Evolutionary conservation across 2,797 vertebrate species (phyloP).

Genomic region (Arnoldichthys spilopterus): DNA sequence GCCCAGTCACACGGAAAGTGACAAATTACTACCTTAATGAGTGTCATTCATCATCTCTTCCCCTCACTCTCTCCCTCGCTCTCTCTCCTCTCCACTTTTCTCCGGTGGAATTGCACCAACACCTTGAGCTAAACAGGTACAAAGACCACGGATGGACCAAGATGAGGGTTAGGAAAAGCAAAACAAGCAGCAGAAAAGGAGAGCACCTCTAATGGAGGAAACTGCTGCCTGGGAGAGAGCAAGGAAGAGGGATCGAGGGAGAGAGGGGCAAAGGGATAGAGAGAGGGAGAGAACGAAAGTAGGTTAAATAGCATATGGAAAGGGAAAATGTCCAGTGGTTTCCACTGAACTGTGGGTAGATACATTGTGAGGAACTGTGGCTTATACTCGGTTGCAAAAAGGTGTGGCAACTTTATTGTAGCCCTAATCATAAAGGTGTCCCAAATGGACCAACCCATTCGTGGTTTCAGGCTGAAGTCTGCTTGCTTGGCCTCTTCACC

Average conservation of each 20-base stretch:
- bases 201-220: conserved; percentile 1
- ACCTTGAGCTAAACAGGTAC: conserved; percentile 40
- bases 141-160: conserved; percentile 48
- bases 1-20: conserved; percentile 84
- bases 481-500: no score
- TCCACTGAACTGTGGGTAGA: neutral
- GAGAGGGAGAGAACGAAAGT: conserved; percentile 50
- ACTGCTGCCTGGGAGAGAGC: neutral
- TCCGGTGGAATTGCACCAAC: conserved; percentile 27
- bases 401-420: no score
- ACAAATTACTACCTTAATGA: conserved; percentile 88
- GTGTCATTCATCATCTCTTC: conserved; percentile 83
- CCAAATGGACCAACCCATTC: no score
- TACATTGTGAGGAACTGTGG: no score
- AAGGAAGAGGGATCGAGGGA: conserved; percentile 35
- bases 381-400: neutral
- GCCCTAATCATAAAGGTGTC: no score
- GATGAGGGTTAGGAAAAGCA: conserved; percentile 22
- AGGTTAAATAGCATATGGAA: neutral
- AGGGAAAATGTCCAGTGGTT: neutral
- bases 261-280: neutral
- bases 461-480: no score
- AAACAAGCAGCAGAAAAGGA: conserved; percentile 29
- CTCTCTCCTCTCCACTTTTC: conserved; percentile 46
- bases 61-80: conserved; percentile 63